These are phyloP conservation scores for Sebastes elongatus DNA, from an alignment of 2,797 vertebrate species.

Conservation along the genomic window DNA sequence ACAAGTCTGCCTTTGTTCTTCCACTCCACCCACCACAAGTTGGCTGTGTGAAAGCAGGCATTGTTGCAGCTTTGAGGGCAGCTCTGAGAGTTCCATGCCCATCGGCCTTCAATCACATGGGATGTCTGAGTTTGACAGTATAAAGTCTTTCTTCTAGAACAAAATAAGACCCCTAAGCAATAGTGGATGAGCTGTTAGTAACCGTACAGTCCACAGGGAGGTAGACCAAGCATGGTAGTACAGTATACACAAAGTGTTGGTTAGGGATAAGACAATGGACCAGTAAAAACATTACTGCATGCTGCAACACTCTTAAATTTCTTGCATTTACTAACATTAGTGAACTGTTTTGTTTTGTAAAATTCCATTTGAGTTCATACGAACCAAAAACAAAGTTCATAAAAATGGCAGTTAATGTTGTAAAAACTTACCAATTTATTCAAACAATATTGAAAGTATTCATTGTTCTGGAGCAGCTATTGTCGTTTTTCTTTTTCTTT, in stretches of 20 bases:
- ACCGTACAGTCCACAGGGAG: slow-evolving; percentile 73
- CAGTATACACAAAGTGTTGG: slow-evolving; percentile 75
- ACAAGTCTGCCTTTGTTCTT: slow-evolving; percentile 81
- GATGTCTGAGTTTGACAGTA: slow-evolving; percentile 84
- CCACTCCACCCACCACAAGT: slow-evolving; percentile 78
- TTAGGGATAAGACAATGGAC: slow-evolving; percentile 74
- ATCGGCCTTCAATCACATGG: slow-evolving; percentile 81
- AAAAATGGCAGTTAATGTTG: not conserved
- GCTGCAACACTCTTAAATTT: slow-evolving; percentile 48
- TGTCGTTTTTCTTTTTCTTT: not conserved
- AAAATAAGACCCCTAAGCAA: slow-evolving; percentile 83
- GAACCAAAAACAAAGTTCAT: not conserved
- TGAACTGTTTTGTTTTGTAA: slow-evolving; percentile 25
- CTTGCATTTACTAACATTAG: slow-evolving; percentile 32
- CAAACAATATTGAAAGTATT: not conserved
- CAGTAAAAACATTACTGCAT: slow-evolving; percentile 59
- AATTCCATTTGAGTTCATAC: not conserved
- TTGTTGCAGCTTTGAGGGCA: slow-evolving; percentile 81
- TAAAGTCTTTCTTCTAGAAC: slow-evolving; percentile 82
- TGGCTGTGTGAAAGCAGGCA: slow-evolving; percentile 70
- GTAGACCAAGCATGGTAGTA: slow-evolving; percentile 66
- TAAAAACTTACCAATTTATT: not conserved
- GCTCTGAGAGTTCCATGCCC: slow-evolving; percentile 84
- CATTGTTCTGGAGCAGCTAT: not conserved
- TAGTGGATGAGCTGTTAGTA: slow-evolving; percentile 82